Base-by-base conservation (phyloP, 2,888 invertebrate genomes). In the Chouioia cunea region DNA sequence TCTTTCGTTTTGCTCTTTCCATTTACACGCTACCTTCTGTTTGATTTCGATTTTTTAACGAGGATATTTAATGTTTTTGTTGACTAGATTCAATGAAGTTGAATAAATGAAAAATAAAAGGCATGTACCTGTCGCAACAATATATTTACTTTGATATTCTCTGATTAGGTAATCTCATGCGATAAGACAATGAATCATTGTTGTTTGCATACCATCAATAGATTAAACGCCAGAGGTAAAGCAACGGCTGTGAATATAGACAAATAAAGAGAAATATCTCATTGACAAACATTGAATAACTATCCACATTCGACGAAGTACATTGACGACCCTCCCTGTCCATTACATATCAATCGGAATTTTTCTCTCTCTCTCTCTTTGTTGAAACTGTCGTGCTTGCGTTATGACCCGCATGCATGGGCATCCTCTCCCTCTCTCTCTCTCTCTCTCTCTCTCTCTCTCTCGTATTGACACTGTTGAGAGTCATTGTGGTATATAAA, bases 401-500 rank as follows among this genome's bases (percentile, higher is more conserved):
- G 65, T 75, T 72, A 68, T 69, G 56, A 74, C 77, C 77, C 76
- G 76, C 76, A 77, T 76, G 71, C 47, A 65, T 59, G 67, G 75
- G 65, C 71, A 71, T 77, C 73, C 75, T 74, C 67, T 74, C 44
- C 22, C n/a, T 6, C 56, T 52, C 66, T n/a, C n/a, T n/a, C n/a
- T n/a, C n/a, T n/a, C n/a, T n/a, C 27, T 27, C 27, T 27, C 27
- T 27, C 27, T 27, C 74, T 75, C 15, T 10, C 20, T 23, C 36
- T 66, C 71, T 63, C 77, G 27, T 36, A 36, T 36, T 36, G 36
- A 36, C 36, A 27, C 23, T 47, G 79, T 80, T 84, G 79, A 80
- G 80, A 74, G 80, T 59, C 78, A 84, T 84, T 84, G 84, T 84
- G 78, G 80, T 10, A 16, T 15, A 83, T 81, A 80, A 82, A 84